Evolutionary conservation across 2,113 vertebrate genomes (phyloP), one percentile per base, ranked within the genome.

Genomic region (Ceyx cyanopectus): DNA sequence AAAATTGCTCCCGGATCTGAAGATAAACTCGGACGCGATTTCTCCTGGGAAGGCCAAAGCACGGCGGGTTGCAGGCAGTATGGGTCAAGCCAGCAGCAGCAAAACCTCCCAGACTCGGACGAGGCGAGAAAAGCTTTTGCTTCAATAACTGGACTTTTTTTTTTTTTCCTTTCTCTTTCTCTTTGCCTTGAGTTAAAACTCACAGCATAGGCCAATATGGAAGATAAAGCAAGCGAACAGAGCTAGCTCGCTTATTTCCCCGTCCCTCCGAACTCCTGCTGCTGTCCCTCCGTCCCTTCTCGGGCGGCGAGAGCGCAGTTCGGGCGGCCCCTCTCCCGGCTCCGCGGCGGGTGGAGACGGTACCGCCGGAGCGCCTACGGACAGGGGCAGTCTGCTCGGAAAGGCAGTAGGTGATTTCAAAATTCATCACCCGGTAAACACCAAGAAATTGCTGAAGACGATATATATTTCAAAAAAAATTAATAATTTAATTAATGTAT

Each of bases 181-280:
- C 32, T 27, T 67, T 19, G 2, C 27, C 29, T 23, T 13, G 24
- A 76, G 34, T 61, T 74, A 34, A 77, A 74, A 30, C 66, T 85
- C 61, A 40, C 68, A 85, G 85, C 73, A 83, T 81, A 83, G 32
- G 89, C 92, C 93, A 80, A 81, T 89, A 89, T 81, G 79, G 89
- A 91, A 75, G 62, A 40, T 41, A 30, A 75, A n/a, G 21, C 45
- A 57, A 80, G 53, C 21, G 43, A 66, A 19, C 19, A 37, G 73
- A 65, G 26, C 62, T 83, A 63, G 53, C 27, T 45, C 40, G 11
- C 45, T 73, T 18, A 50, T 88, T 63, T 69, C 51, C 75, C 29
- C 13, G 3, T 23, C 48, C 12, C 72, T 58, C 43, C 1, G 3
- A 79, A 26, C 4, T 1, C 5, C 21, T 11, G 12, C 24, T 10